Percentiles rank a stretch among this genome's conserved stretches.
phyloP scores from a whole-genome alignment of 2,113 vertebrate genomes.

The Macquaria ambigua region DNA sequence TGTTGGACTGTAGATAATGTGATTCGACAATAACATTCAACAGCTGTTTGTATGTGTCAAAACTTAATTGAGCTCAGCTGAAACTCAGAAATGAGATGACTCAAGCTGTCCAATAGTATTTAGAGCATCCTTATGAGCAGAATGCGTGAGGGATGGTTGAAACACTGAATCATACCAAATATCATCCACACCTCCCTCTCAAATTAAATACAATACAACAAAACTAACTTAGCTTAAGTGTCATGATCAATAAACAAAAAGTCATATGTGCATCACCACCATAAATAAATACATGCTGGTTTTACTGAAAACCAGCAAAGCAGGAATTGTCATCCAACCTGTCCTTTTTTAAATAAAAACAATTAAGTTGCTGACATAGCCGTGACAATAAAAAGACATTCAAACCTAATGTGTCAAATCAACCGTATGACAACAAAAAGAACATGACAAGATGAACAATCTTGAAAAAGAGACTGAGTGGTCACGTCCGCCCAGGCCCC shows the following conservation, averaged over 20 bases:
- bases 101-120: slow-evolving; percentile 37
- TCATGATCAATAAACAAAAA: slow-evolving; percentile 59
- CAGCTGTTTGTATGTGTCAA: slow-evolving; percentile 70
- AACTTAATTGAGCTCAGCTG: slow-evolving; percentile 58
- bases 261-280: slow-evolving; percentile 65
- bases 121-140: slow-evolving; percentile 43
- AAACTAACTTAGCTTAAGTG: slow-evolving; percentile 58
- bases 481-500: slow-evolving; percentile 79
- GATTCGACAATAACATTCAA: slow-evolving; percentile 79
- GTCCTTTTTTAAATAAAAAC: slow-evolving; percentile 69
- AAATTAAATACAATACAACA: slow-evolving; percentile 57
- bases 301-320: slow-evolving; percentile 55
- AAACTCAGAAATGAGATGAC: slow-evolving; percentile 43
- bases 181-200: slow-evolving; percentile 59
- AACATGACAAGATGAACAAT: slow-evolving; percentile 82
- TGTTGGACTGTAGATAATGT: slow-evolving; percentile 63
- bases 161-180: slow-evolving; percentile 47
- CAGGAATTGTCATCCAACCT: slow-evolving; percentile 69
- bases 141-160: slow-evolving; percentile 28
- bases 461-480: slow-evolving; percentile 82
- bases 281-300: slow-evolving; percentile 70
- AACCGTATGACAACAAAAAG: slow-evolving; percentile 67
- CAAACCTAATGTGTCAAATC: slow-evolving; percentile 80
- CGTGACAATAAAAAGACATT: slow-evolving; percentile 80
- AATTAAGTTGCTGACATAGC: slow-evolving; percentile 65